Conservation (phyloP, 2,888 invertebrate species). For the Troides oblongomaculatus region DNA sequence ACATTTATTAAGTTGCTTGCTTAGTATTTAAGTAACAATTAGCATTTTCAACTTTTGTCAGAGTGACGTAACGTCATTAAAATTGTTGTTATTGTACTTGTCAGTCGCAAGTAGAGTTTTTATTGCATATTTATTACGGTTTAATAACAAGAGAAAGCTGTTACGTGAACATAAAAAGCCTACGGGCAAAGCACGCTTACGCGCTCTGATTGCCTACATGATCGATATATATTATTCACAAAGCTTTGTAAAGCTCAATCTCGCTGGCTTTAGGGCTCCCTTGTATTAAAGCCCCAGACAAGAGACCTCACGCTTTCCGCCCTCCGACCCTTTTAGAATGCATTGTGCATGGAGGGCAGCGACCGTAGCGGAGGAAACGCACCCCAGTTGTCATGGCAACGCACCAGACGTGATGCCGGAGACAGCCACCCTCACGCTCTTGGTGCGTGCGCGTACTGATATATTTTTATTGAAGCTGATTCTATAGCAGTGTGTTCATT, state of each 20-base stretch:
- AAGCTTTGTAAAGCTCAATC: conserved; percentile 38
- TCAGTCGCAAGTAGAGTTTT: conserved; percentile 10
- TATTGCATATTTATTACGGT: conserved; percentile 19
- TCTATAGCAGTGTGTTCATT: conserved; percentile 61
- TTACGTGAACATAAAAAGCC: conserved; percentile 26
- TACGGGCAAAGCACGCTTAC: conserved; percentile 23
- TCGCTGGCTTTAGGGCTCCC: conserved; percentile 44
- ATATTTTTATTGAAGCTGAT: conserved; percentile 65
- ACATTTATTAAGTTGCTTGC: not conserved
- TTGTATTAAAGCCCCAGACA: conserved; percentile 61
- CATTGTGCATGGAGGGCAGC: conserved; percentile 65
- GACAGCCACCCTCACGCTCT: conserved; percentile 40
- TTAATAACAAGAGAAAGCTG: conserved; percentile 24
- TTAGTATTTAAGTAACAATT: not conserved
- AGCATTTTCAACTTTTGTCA: not conserved
- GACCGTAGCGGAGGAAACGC: conserved; percentile 60
- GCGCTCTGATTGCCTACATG: conserved; percentile 27
- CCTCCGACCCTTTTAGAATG: conserved; percentile 59
- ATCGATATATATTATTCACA: conserved; percentile 31
- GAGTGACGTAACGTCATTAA: not conserved
- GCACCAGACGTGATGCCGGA: conserved; percentile 53
- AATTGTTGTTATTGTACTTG: not conserved
- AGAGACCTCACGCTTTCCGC: conserved; percentile 56
- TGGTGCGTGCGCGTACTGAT: conserved; percentile 58
- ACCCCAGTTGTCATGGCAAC: conserved; percentile 73